Base-by-base conservation (phyloP, 1,140 invertebrate species). In the Aphelenchoides fujianensis region DNA sequence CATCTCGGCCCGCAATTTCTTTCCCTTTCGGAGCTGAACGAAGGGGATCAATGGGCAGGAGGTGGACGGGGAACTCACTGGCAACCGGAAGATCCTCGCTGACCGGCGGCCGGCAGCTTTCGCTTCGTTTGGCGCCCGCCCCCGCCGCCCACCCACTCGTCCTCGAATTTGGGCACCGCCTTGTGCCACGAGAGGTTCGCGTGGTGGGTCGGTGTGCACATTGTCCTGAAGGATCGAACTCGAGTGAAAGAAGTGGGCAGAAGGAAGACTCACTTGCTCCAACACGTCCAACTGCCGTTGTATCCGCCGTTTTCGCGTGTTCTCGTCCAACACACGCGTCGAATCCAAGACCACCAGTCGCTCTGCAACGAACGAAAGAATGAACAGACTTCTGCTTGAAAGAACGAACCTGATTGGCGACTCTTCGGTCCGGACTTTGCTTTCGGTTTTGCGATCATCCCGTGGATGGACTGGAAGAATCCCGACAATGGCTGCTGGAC, bases 1-100 rank as follows among this genome's bases (percentile, higher is more conserved):
- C 23, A 75, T 32, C 16, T 76, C 72, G 7, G 74, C 68, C 31
- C 74, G 35, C 23, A 75, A 62, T 27, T 73, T 75, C 19, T 59
- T 71, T 34, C 74, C n/a, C 74, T 53, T 78, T 75, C 37, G 70
- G 75, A 35, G 74, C 74, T 75, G 19, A 35, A 74, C 74, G n/a
- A n/a, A n/a, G n/a, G n/a, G n/a, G n/a, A n/a, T n/a, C n/a, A n/a
- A n/a, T n/a, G n/a, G n/a, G n/a, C n/a, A n/a, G n/a, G n/a, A n/a
- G n/a, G n/a, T n/a, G n/a, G n/a, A n/a, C n/a, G n/a, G n/a, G n/a
- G n/a, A n/a, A n/a, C n/a, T n/a, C n/a, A n/a, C n/a, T n/a, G n/a
- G n/a, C n/a, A n/a, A n/a, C n/a, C n/a, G n/a, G n/a, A n/a, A n/a
- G n/a, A n/a, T n/a, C n/a, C n/a, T n/a, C n/a, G n/a, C n/a, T n/a